Conservation (phyloP, 2,797 vertebrate species). For the Lophius americanus region DNA sequence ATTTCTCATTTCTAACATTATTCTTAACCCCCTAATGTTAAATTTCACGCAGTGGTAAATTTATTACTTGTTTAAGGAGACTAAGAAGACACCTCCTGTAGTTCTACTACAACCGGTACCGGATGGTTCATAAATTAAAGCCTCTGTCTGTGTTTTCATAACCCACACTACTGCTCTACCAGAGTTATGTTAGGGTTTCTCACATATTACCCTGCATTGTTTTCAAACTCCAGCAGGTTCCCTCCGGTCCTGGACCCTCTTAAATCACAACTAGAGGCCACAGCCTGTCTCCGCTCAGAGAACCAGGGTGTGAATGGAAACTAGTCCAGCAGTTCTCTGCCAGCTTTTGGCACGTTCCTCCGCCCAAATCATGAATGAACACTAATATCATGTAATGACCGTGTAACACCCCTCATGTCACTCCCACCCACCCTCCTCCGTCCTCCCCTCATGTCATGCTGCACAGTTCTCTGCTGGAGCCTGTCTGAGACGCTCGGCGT, state of each 20-base stretch:
- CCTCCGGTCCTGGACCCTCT: slow-evolving; percentile 58
- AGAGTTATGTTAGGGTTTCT: slow-evolving; percentile 57
- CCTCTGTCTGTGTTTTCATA: slow-evolving; percentile 50
- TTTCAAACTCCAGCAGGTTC: slow-evolving; percentile 56
- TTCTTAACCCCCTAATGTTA: not conserved
- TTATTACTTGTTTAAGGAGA: slow-evolving; percentile 10
- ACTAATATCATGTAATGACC: slow-evolving; percentile 57
- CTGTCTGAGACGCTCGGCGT: slow-evolving; percentile 48
- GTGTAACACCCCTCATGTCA: slow-evolving; percentile 31
- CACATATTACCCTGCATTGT: slow-evolving; percentile 65
- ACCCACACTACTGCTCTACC: slow-evolving; percentile 38
- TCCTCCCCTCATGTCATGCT: slow-evolving; percentile 13
- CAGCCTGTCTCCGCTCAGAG: slow-evolving; percentile 32
- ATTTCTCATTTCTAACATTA: not conserved
- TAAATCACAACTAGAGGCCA: slow-evolving; percentile 66
- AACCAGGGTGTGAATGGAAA: slow-evolving; percentile 41
- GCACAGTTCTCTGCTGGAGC: slow-evolving; percentile 7
- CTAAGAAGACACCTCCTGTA: slow-evolving; percentile 14
- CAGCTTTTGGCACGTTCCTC: slow-evolving; percentile 46
- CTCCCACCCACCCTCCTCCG: slow-evolving; percentile 29
- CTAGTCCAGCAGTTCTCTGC: slow-evolving; percentile 37
- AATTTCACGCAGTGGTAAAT: slow-evolving; percentile 10
- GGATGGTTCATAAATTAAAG: slow-evolving; percentile 40
- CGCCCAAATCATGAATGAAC: slow-evolving; percentile 64
- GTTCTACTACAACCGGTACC: slow-evolving; percentile 27